Evolutionary conservation across 2,888 invertebrate genomes (phyloP), one percentile per base, ranked within the genome.

Genomic region (Timandra comae): DNA sequence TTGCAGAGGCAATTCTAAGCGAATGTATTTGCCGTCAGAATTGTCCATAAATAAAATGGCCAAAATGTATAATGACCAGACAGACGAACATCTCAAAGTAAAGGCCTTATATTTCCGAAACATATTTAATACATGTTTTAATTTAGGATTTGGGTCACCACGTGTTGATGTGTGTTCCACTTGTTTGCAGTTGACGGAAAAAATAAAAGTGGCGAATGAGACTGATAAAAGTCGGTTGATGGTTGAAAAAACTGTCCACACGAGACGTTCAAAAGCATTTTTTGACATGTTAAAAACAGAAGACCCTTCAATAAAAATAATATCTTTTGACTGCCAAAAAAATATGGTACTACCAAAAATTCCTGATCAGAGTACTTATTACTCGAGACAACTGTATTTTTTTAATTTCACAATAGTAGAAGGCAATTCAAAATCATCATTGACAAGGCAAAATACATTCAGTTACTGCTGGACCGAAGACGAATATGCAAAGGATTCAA

Each of bases 371-470:
- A 29, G 55, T 8, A 47, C 57, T 3, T 68, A 69, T 33, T 69
- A 60, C 44, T 43, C 49, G 13, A 41, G 59, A 9, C 66, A 68
- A 61, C 7, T 41, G n/a, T 33, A 36, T 38, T 21, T 46, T 7
- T 66, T 62, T 34, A 70, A 69, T 41, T 61, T 65, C 32, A 59
- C 63, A n/a, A 41, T 65, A 7, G 58, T 62, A 34, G 30, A 47
- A 32, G 60, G 63, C 16, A 30, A 33, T 29, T 38, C 12, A 28
- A 29, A n/a, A 22, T 39, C 40, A 13, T 24, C 11, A 31, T 5
- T 16, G 16, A 16, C 16, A 16, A 16, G 16, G 3, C 16, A 16
- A 16, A 64, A 53, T 38, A 46, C 53, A 6, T 51, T 41, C 27
- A 24, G 43, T 7, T 63, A 54, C 45, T 28, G 25, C 7, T 52